These are phyloP conservation scores for Drosophila birchii DNA, from an alignment of 2,888 invertebrate species.

Conservation along the genomic window DNA sequence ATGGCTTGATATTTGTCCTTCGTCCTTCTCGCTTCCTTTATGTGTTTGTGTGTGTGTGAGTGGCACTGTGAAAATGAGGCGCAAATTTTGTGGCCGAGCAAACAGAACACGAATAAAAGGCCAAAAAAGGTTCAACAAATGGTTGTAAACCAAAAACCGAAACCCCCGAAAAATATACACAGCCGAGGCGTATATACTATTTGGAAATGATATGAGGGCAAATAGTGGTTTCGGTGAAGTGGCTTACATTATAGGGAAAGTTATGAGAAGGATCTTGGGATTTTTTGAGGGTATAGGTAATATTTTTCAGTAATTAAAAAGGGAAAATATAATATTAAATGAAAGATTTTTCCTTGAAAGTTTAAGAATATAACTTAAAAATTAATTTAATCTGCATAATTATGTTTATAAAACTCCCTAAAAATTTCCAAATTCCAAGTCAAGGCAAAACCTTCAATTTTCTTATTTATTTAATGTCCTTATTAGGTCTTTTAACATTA, in stretches of 20 bases:
- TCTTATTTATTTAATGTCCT: background rate
- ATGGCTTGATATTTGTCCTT: slow-evolving; percentile 11
- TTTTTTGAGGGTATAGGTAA: background rate
- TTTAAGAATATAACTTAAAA: background rate
- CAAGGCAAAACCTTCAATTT: no score
- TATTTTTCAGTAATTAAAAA: background rate
- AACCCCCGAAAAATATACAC: slow-evolving; percentile 34
- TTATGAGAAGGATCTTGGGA: background rate
- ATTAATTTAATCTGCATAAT: background rate
- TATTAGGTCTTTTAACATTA: background rate
- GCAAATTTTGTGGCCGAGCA: slow-evolving; percentile 78
- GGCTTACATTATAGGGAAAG: slow-evolving; percentile 4
- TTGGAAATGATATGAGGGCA: slow-evolving; percentile 77
- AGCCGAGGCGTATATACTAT: slow-evolving; percentile 53
- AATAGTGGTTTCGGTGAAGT: slow-evolving; percentile 24
- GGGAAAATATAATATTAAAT: no score
- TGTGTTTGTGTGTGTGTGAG: slow-evolving; percentile 5
- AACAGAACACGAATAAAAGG: slow-evolving; percentile 49
- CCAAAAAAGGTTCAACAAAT: slow-evolving; percentile 79
- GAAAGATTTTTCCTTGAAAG: no score
- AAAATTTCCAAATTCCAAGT: background rate
- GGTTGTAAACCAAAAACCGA: slow-evolving; percentile 65
- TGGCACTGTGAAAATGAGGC: slow-evolving; percentile 74
- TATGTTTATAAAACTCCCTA: rapidly evolving
- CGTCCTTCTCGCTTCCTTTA: slow-evolving; percentile 9